Evolutionary conservation across 2,113 vertebrate species (phyloP), one percentile per base, ranked within the genome.

Genomic region (Oryzias curvinotus): DNA sequence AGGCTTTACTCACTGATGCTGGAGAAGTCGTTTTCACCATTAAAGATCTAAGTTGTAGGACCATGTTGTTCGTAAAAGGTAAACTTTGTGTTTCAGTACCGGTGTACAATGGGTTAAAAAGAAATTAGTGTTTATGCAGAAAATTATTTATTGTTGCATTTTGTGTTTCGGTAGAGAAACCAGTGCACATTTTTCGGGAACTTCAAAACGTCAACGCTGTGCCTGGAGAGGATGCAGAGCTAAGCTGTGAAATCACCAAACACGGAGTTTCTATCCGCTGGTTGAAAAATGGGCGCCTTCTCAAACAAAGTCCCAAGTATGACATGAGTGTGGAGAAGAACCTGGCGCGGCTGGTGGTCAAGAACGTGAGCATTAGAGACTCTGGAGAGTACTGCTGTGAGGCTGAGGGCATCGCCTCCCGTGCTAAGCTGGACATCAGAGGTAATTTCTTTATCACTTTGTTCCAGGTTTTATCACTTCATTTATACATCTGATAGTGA

Each of bases 371-470:
- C 0, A 79, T 91, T 57, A 94, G 89, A 78, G 97, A 99, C 72
- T 92, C 94, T 0, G 97, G 96, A 14, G 92, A 94, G 17, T 98
- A 99, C 71, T 90, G 91, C 0, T 99, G 97, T 65, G 93, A 96
- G 85, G 91, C 92, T 0, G 93, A 93, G 3, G 87, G 75, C 8
- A 84, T 92, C 10, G 92, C 89, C 69, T 95, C 93, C 0, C 92
- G 91, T 10, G 95, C 96, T 52, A 93, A 55, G 4, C 65, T 99
- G 69, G 90, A 73, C 0, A 92, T 99, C 73, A 91, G 94, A 93
- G 96, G 97, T 96, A 81, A 21, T 17, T 7, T 26, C 4, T 4
- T 1, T 44, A 48, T 6, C 6, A 54, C 43, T 51, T 57, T 36
- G 25, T 2, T 1, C 47, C 45, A 5, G 21, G 53, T 7, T 14